Evolutionary conservation across 2,113 vertebrate genomes (phyloP).

Genomic region (Neolamprologus fasciatus): DNA sequence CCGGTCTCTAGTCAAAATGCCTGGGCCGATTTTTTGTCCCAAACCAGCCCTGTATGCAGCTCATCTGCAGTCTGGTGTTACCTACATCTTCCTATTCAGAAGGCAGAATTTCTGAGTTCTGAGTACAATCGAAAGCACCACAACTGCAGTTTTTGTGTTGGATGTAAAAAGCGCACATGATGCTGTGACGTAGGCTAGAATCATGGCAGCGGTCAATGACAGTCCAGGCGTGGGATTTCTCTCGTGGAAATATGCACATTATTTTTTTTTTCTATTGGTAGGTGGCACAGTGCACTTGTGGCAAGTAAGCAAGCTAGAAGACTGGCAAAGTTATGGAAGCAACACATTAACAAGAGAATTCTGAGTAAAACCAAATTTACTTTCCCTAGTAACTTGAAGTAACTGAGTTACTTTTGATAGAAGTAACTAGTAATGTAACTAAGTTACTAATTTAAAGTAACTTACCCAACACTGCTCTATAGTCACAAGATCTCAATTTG

Average conservation of each 20-base stretch:
- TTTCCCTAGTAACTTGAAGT: not conserved
- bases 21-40: accelerated
- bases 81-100: too few species aligned
- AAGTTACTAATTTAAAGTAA: not conserved
- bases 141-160: accelerated
- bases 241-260: not conserved
- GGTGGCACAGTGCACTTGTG: not conserved
- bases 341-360: not conserved
- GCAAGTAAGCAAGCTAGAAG: not conserved
- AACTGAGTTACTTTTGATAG: not conserved
- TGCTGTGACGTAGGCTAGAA: not conserved
- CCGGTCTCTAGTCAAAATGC: too few species aligned
- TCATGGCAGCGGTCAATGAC: accelerated
- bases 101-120: too few species aligned
- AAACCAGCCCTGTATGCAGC: too few species aligned
- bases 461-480: not conserved
- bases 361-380: not conserved
- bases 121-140: too few species aligned
- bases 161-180: accelerated
- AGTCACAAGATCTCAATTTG: not conserved
- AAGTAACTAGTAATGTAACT: not conserved
- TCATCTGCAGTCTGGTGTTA: too few species aligned
- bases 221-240: not conserved
- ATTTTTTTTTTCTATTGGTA: not conserved
- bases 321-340: not conserved